Evolutionary conservation across 1,140 invertebrate genomes (phyloP), one percentile per base, ranked within the genome.

Genomic region (Pseudomyrmex cubaensis): DNA sequence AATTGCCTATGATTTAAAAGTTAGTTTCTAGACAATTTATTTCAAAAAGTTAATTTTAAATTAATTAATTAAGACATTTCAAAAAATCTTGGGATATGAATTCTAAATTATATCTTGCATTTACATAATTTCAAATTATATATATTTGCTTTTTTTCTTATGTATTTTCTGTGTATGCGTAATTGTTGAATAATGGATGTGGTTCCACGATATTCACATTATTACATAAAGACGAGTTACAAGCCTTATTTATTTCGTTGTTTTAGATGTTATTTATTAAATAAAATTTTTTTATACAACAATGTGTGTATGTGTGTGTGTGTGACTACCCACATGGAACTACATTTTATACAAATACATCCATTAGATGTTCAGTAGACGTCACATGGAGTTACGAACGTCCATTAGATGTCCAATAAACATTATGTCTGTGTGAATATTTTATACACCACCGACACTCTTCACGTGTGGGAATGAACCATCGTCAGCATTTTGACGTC

Each of bases 261-360:
- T 92, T 88, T 92, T 91, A 91, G 90, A 77, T 92, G 89, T 92
- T 93, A 93, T 92, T 89, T 92, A 92, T 92, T 93, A 93, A 93
- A 93, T 90, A 72, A 92, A 93, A 35, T 35, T 5, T 93, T 93
- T 93, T 93, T 93, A 91, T 92, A 93, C 84, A 78, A 87, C 46
- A 8, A 22, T 2, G 48, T 63, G 17, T 35, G 17, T 35, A 5
- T 78, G 52, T 22, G 7, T 22, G 7, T 63, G 17, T 35, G 5
- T 1, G 5, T 35, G 5, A 35, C 5, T 35, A 35, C 35, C 35
- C 35, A 35, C 35, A 35, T 35, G 35, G 0, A 35, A 35, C 35
- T 35, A 35, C 5, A 35, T 35, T 35, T 35, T 35, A 7, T 35
- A 35, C 35, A 35, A 35, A 35, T 25, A 25, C 4, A 35, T 35